These are phyloP conservation scores for Cirrhinus molitorella DNA, from an alignment of 2,797 vertebrate genomes.

Conservation along the genomic window DNA sequence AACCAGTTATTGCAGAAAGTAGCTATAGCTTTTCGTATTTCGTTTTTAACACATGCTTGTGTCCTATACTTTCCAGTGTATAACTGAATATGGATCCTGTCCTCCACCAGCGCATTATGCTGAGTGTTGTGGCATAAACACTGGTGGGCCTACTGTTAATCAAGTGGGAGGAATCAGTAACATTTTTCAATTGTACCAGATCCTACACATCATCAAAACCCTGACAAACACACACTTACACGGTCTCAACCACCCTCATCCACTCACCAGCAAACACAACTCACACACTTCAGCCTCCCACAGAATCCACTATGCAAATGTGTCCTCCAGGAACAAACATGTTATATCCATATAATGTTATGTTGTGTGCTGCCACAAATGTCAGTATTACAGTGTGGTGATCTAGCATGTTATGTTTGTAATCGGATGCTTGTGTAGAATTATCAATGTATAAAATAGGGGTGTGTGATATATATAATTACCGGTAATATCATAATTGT, in stretches of 20 bases:
- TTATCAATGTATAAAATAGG: neutral
- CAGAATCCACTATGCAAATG: conserved; percentile 67
- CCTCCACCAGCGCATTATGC: conserved; percentile 60
- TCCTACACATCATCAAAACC: conserved; percentile 66
- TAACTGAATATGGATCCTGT: conserved; percentile 15
- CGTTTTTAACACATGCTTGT: neutral
- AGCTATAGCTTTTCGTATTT: neutral
- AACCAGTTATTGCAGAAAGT: neutral
- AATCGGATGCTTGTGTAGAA: neutral
- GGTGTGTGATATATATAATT: too few species aligned
- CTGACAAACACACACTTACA: conserved; percentile 39
- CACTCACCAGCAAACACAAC: conserved; percentile 48
- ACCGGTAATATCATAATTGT: too few species aligned
- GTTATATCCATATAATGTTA: conserved; percentile 51
- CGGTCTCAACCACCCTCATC: conserved; percentile 27
- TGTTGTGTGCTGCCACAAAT: conserved; percentile 22
- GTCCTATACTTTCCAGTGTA: conserved; percentile 5
- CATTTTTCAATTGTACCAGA: conserved; percentile 71
- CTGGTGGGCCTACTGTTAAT: conserved; percentile 72
- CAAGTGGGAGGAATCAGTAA: conserved; percentile 77
- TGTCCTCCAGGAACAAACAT: conserved; percentile 52
- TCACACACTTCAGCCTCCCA: conserved; percentile 55
- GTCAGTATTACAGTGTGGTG: neutral
- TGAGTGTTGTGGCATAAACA: conserved; percentile 72
- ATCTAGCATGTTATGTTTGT: conserved; percentile 7